Evolutionary conservation across 2,113 vertebrate species (phyloP).

Genomic region (Tenebrosternarchus preto): DNA sequence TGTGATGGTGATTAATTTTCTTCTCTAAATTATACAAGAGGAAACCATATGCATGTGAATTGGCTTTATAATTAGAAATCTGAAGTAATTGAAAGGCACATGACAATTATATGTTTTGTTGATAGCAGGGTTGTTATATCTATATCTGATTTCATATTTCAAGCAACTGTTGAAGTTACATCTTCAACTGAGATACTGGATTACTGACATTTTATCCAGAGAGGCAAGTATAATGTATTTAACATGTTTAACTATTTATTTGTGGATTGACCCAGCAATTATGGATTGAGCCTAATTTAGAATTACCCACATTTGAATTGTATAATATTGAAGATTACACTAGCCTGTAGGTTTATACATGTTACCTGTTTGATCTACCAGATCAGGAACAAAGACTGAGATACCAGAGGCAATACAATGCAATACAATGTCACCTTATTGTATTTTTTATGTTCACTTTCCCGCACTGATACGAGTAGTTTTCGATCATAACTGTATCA

Average conservation of each 20-base stretch:
- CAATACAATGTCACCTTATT: too few relatives aligned
- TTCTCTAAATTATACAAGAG: constrained; percentile 40
- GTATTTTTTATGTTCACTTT: too few relatives aligned
- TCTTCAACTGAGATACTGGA: not conserved
- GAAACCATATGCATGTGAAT: constrained; percentile 25
- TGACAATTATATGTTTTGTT: constrained; percentile 40
- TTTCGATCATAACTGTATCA: too few relatives aligned
- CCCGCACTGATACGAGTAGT: too few relatives aligned
- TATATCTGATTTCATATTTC: constrained; percentile 33
- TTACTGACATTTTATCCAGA: not conserved
- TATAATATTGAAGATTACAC: too few relatives aligned
- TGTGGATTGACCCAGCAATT: too few relatives aligned
- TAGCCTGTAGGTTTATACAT: too few relatives aligned
- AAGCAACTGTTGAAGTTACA: not conserved
- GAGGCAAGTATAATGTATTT: not conserved
- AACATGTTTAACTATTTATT: not conserved
- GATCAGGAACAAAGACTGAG: too few relatives aligned
- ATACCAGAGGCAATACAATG: too few relatives aligned
- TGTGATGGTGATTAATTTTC: constrained; percentile 43
- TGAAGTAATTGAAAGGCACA: constrained; percentile 39
- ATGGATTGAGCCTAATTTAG: too few relatives aligned
- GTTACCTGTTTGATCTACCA: too few relatives aligned
- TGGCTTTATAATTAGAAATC: constrained; percentile 46
- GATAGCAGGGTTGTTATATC: constrained; percentile 36
- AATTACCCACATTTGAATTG: too few relatives aligned